These are phyloP conservation scores for Cacatua alba DNA, from an alignment of 2,113 vertebrate genomes.

Conservation along the genomic window DNA sequence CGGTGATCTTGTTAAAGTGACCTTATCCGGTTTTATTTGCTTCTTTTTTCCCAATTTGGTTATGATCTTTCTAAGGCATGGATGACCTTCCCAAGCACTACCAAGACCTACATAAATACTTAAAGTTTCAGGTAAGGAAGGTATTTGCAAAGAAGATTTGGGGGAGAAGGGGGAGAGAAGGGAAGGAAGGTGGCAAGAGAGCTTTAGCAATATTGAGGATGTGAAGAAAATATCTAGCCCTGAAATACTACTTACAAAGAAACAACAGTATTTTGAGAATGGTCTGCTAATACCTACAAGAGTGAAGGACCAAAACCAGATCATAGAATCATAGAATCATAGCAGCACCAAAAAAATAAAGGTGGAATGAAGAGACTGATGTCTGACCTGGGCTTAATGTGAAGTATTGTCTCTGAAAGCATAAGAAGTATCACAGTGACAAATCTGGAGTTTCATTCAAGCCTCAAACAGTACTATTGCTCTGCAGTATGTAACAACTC, in stretches of 20 bases:
- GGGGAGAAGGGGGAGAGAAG: too few relatives aligned
- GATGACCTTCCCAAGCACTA: neutral
- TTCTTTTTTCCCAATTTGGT: neutral
- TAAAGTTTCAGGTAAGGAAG: neutral
- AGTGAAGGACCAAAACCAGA: fast-evolving
- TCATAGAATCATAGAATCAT: neutral
- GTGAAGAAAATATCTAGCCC: neutral
- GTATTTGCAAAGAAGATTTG: neutral
- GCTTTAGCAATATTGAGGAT: neutral
- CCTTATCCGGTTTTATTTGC: neutral
- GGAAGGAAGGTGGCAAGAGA: neutral
- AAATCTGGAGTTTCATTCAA: neutral
- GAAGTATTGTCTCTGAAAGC: neutral
- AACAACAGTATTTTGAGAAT: neutral
- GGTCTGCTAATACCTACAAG: neutral
- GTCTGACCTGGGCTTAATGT: neutral
- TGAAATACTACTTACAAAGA: neutral
- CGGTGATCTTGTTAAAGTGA: neutral
- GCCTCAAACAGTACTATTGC: neutral
- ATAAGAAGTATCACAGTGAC: neutral
- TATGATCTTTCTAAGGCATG: neutral
- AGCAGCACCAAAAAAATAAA: neutral
- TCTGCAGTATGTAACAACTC: neutral
- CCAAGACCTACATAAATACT: neutral
- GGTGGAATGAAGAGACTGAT: neutral